Base-by-base conservation (phyloP, 2,888 invertebrate species). In the Machimus atricapillus region DNA sequence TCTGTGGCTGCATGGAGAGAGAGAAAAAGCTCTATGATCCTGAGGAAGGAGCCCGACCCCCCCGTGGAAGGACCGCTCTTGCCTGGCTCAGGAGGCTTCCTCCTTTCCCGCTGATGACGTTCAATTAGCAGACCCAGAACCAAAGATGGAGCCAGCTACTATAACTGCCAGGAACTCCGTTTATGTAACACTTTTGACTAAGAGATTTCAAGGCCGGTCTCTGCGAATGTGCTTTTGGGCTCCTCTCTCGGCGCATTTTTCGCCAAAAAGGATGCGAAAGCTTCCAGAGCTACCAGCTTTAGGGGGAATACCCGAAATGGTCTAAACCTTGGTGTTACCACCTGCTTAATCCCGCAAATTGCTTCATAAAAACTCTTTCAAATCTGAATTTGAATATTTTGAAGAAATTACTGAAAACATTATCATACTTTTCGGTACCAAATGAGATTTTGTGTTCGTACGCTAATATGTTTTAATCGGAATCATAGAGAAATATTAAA, bases 131-230 rank as follows among this genome's bases (percentile, higher is more conserved):
- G 23, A 66, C 9, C 85, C 74, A 52, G 52, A 8, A 52, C 43
- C 43, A 46, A 85, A 73, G 74, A 73, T 85, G 73, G 73, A 74
- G 58, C 74, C 46, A 85, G 52, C n/a, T 52, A 52, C 74, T 85
- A n/a, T n/a, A 58, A 40, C 85, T 46, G 27, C 2, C 74, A 27
- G 74, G 46, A 73, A 46, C 9, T 7, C n/a, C 85, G n/a, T 85
- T 85, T 74, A 85, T 46, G 74, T 85, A 85, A 85, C 82, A 82
- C 12, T 79, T 52, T n/a, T 79, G 19, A 56, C 6, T 27, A 14
- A 52, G 34, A 37, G 58, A 66, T 37, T 82, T 82, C 82, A 82
- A 82, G 82, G 82, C 58, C 82, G 82, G 58, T 37, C 82, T 56
- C 58, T 19, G 19, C 19, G 37, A 82, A 66, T 19, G 66, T 27